Evolutionary conservation across 2,888 invertebrate species (phyloP).

Genomic region (Ectobius pallidus): DNA sequence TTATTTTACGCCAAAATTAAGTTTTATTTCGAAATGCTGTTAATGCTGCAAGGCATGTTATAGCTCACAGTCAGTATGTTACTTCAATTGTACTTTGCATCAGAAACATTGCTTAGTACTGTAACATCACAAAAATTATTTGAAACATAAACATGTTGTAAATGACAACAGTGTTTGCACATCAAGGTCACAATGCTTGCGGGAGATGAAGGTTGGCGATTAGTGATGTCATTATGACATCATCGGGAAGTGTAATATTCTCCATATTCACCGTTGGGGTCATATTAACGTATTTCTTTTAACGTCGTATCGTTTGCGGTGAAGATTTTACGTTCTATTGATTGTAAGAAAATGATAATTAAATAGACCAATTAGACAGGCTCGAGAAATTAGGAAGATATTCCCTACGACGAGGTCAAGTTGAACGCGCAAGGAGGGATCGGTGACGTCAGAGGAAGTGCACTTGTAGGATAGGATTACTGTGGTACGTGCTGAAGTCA

Average conservation of each 20-base stretch:
- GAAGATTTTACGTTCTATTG: not conserved
- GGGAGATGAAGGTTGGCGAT: constrained; percentile 46
- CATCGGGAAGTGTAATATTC: constrained; percentile 48
- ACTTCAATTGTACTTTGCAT: too few species aligned
- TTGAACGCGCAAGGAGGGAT: constrained; percentile 38
- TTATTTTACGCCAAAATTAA: too few species aligned
- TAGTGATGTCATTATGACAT: constrained; percentile 61
- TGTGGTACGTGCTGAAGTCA: constrained; percentile 37
- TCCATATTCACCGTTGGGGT: constrained; percentile 26
- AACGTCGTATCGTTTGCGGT: not conserved
- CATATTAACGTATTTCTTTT: constrained; percentile 13
- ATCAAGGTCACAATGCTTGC: constrained; percentile 43
- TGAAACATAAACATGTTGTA: constrained; percentile 13
- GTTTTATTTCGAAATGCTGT: too few species aligned
- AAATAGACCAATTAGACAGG: not conserved
- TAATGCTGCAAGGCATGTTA: too few species aligned
- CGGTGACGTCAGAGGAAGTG: constrained; percentile 45
- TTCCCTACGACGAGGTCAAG: constrained; percentile 32
- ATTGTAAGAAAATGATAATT: not conserved
- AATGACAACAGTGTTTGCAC: constrained; percentile 34
- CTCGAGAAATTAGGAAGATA: not conserved
- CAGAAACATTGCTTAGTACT: not conserved
- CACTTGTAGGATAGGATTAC: constrained; percentile 41
- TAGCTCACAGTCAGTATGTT: too few species aligned
- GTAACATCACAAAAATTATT: not conserved